phyloP scores from a whole-genome alignment of 2,888 invertebrate species.

The Listrodromus nycthemerus region DNA sequence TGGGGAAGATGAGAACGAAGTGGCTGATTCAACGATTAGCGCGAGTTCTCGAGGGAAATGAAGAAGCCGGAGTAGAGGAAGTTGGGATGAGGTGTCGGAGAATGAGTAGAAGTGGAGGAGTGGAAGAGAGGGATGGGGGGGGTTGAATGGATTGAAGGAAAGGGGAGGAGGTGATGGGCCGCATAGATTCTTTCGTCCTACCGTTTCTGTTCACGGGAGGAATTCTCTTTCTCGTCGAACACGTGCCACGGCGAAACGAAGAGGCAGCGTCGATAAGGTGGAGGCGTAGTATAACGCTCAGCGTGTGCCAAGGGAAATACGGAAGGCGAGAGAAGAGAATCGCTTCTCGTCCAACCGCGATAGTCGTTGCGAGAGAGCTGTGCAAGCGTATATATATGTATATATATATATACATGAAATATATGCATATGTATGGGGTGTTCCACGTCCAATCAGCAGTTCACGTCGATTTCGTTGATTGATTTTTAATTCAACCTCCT shows the following conservation, averaged over 20 bases:
- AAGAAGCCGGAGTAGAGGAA: slow-evolving; percentile 25
- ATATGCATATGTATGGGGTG: not conserved
- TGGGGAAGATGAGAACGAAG: slow-evolving; percentile 46
- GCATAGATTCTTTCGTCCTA: slow-evolving; percentile 8
- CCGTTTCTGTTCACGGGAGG: slow-evolving; percentile 18
- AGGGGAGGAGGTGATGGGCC: not conserved
- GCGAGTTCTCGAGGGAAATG: slow-evolving; percentile 57
- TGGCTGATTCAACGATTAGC: slow-evolving; percentile 61
- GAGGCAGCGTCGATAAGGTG: slow-evolving; percentile 66
- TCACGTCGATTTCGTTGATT: too few species aligned
- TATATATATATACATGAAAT: slow-evolving; percentile 9
- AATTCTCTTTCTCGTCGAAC: slow-evolving; percentile 43
- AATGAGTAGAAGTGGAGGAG: not conserved
- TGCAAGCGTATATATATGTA: not conserved
- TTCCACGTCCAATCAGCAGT: too few species aligned
- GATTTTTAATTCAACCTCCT: too few species aligned
- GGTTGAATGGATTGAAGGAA: too few species aligned
- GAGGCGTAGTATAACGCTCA: slow-evolving; percentile 30
- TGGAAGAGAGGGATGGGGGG: too few species aligned
- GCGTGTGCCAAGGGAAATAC: slow-evolving; percentile 48
- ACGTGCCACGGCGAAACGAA: slow-evolving; percentile 35
- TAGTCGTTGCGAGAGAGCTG: slow-evolving; percentile 3
- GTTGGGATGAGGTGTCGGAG: not conserved
- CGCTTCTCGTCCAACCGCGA: slow-evolving; percentile 49
- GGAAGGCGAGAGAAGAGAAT: slow-evolving; percentile 36